Conservation (phyloP, 2,113 vertebrate genomes). For the Lophochroa leadbeateri region DNA sequence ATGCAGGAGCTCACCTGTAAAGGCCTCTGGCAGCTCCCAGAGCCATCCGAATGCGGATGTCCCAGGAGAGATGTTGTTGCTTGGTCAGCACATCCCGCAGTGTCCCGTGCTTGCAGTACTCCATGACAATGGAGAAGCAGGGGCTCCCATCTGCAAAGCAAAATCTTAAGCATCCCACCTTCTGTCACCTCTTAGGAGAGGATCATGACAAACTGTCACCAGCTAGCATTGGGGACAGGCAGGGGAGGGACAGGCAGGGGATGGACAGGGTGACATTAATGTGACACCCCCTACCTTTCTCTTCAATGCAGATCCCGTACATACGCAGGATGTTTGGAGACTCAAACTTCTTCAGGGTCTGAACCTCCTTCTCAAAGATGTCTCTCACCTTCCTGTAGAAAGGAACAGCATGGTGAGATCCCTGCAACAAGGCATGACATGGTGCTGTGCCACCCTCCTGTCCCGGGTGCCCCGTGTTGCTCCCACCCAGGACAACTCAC, state of each 20-base stretch:
- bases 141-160: constrained; percentile 71
- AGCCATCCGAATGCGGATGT: constrained; percentile 75
- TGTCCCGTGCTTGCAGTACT: constrained; percentile 86
- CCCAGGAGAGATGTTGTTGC: constrained; percentile 69
- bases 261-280: not conserved
- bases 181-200: not conserved
- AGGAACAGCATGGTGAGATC: too few relatives aligned
- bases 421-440: too few relatives aligned
- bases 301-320: too few relatives aligned
- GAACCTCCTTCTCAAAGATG: too few relatives aligned
- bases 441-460: too few relatives aligned
- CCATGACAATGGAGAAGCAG: constrained; percentile 84
- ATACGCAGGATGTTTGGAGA: too few relatives aligned
- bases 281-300: constrained; percentile 61
- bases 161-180: not conserved
- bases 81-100: constrained; percentile 80
- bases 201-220: not conserved
- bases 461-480: too few relatives aligned
- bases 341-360: too few relatives aligned
- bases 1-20: constrained; percentile 76
- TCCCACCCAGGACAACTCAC: too few relatives aligned
- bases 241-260: not conserved
- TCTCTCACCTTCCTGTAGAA: too few relatives aligned
- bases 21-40: constrained; percentile 84
- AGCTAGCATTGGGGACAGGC: not conserved